phyloP scores from a whole-genome alignment of 2,888 invertebrate genomes.

The Galeopsomyia nigrocyanea region DNA sequence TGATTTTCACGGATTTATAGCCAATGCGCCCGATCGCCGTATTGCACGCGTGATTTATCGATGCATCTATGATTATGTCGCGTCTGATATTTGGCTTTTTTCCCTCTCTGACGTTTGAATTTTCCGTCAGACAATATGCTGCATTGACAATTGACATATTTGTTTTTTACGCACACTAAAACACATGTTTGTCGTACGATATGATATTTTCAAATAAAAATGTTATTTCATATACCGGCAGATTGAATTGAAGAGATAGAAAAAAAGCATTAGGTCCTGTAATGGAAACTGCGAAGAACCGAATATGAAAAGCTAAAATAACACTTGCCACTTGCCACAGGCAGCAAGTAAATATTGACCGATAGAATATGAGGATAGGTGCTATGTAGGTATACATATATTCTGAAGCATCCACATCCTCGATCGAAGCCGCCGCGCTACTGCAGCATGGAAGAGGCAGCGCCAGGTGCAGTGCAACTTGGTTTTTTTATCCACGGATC shows the following conservation, averaged over 20 bases:
- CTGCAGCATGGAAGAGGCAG: not conserved
- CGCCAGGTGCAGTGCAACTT: slow-evolving; percentile 14
- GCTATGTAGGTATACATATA: not conserved
- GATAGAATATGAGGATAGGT: not conserved
- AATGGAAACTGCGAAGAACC: too few species aligned
- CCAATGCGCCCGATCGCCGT: slow-evolving; percentile 29
- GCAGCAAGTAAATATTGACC: too few species aligned
- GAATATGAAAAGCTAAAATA: too few species aligned
- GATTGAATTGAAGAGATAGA: too few species aligned
- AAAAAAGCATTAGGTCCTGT: too few species aligned
- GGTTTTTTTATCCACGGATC: slow-evolving; percentile 20
- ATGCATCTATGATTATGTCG: slow-evolving; percentile 14
- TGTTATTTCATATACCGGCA: too few species aligned
- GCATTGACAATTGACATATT: too few species aligned
- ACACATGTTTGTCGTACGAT: too few species aligned
- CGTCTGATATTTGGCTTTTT: not conserved
- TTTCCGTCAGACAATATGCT: not conserved
- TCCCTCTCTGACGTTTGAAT: not conserved
- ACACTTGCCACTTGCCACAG: too few species aligned
- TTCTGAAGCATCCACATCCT: too few species aligned
- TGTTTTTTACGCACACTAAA: too few species aligned
- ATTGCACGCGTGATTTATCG: slow-evolving; percentile 50
- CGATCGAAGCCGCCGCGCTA: not conserved
- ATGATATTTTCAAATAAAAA: too few species aligned
- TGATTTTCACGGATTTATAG: slow-evolving; percentile 64